Evolutionary conservation across 2,888 invertebrate species (phyloP).

Genomic region (Trichopria drosophilae): DNA sequence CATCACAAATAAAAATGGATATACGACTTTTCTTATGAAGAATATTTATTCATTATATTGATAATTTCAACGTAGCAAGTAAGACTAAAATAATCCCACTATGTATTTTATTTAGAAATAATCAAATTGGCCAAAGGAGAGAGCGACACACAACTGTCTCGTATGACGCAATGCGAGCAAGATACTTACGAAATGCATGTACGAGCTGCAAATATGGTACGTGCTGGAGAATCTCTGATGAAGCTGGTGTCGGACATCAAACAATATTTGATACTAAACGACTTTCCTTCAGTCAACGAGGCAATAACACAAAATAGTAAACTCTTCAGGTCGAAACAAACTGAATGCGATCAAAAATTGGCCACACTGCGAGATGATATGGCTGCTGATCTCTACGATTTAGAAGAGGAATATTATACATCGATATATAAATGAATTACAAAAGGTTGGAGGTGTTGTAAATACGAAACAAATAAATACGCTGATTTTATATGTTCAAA

Average conservation of each 20-base stretch:
- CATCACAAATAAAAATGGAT: too few species aligned
- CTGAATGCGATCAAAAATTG: slow-evolving; percentile 90
- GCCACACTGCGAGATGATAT: slow-evolving; percentile 92
- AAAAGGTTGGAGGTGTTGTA: too few species aligned
- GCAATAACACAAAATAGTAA: slow-evolving; percentile 93
- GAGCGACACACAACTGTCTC: slow-evolving; percentile 84
- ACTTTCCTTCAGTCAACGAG: slow-evolving; percentile 97
- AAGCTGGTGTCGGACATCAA: slow-evolving; percentile 97
- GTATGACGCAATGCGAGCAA: slow-evolving; percentile 91
- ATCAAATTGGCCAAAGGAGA: slow-evolving; percentile 87
- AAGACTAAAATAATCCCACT: too few species aligned
- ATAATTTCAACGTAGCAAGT: too few species aligned
- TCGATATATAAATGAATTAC: slow-evolving; percentile 75
- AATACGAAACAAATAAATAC: background rate
- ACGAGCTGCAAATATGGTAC: slow-evolving; percentile 91
- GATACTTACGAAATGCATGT: slow-evolving; percentile 98
- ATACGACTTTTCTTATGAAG: too few species aligned
- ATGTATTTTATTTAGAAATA: slow-evolving; percentile 69
- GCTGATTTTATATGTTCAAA: background rate
- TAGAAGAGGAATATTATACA: slow-evolving; percentile 91
- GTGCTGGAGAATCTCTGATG: slow-evolving; percentile 96
- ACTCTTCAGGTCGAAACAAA: slow-evolving; percentile 85
- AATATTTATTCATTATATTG: background rate
- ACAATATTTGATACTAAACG: slow-evolving; percentile 95
- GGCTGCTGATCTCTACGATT: slow-evolving; percentile 88